Evolutionary conservation across 2,113 vertebrate genomes (phyloP), one percentile per base, ranked within the genome.

Genomic region (Anoplopoma fimbria): DNA sequence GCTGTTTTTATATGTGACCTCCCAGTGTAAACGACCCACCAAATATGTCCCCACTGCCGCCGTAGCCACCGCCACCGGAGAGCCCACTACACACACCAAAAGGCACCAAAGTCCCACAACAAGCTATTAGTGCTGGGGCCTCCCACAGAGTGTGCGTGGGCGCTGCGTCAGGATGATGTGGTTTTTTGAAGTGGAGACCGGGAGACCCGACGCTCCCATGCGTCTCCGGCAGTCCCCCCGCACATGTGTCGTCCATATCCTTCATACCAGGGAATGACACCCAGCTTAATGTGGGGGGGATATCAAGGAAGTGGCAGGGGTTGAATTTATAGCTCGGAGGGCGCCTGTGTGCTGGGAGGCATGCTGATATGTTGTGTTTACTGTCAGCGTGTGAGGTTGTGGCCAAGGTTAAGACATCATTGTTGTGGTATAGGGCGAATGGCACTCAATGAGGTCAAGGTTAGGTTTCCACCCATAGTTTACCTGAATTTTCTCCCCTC

Each of bases 151-250:
- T 73, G 78, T 60, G n/a, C n/a, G 87, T 91, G 87, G 81, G 89
- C 33, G 70, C 55, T 34, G 40, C 15, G 14, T 70, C 71, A 87
- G 85, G 91, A 91, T 95, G 95, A 95, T 95, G 96, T 95, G 96
- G 96, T 96, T 95, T 87, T n/a, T 70, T 86, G 60, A 92, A 91
- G 88, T 63, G 60, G 90, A 77, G 91, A 87, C 81, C 87, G 90
- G 92, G 93, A 95, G 95, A 84, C 91, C 92, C 93, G 94, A 84
- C 92, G 93, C 93, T 95, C 96, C 95, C 95, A 88, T 93, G 93
- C 89, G 92, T 95, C 96, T 95, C 95, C 91, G 34, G 87, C 80
- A 84, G 83, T 69, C 72, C 86, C 86, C 71, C 75, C 10, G 61
- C 91, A 94, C 94, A 94, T 92, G 93, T 94, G 94, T 93, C 82